Evolutionary conservation across 2,113 vertebrate species (phyloP).

Genomic region (Crotalus helleri): DNA sequence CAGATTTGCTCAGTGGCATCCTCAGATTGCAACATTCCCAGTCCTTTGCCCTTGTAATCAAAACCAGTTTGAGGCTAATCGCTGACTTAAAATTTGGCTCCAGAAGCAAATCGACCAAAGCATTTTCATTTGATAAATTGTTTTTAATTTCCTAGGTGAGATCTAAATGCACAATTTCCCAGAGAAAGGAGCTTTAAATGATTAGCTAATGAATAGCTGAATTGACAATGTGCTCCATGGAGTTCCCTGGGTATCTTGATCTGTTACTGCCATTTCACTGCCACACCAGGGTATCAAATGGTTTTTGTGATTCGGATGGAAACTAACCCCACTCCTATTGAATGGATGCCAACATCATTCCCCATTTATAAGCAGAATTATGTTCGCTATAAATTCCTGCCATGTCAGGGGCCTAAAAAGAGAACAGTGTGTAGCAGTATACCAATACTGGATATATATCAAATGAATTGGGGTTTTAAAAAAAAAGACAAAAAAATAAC

Average conservation of each 20-base stretch:
- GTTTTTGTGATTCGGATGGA: constrained; percentile 4
- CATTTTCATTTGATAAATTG: not conserved
- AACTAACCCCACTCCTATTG: constrained; percentile 23
- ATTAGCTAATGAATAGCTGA: constrained; percentile 11
- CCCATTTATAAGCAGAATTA: constrained; percentile 16
- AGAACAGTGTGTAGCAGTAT: not conserved
- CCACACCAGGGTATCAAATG: constrained; percentile 15
- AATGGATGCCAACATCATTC: constrained; percentile 17
- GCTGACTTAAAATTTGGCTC: not conserved
- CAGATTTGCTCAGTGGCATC: not conserved
- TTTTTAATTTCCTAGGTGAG: constrained; percentile 23
- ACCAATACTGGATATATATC: constrained; percentile 30
- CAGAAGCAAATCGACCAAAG: not conserved
- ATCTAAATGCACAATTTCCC: not conserved
- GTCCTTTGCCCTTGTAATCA: not conserved
- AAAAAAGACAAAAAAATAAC: constrained; percentile 6
- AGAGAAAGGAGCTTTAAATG: constrained; percentile 28
- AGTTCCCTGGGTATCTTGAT: constrained; percentile 33
- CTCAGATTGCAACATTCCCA: not conserved
- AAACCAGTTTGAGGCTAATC: not conserved
- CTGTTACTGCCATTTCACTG: constrained; percentile 33
- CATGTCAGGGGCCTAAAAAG: constrained; percentile 24
- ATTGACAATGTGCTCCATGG: constrained; percentile 22
- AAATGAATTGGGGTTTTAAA: not conserved
- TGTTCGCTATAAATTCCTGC: not conserved